Conservation (phyloP, 2,113 vertebrate species). For the Rhinolophus sinicus region DNA sequence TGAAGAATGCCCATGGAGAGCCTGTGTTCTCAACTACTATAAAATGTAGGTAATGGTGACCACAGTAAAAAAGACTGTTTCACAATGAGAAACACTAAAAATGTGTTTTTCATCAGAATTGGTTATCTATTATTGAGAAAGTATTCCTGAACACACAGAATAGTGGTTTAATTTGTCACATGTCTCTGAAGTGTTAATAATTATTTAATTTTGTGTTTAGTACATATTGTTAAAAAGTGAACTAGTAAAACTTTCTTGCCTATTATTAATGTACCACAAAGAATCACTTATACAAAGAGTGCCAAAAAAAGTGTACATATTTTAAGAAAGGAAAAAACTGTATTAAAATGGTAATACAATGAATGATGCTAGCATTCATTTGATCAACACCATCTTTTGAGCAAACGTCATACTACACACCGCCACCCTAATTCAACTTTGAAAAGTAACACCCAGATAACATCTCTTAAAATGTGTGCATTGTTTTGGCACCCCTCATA, state of each 20-base stretch:
- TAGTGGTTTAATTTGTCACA: background rate
- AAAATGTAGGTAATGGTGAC: background rate
- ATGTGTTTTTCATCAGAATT: background rate
- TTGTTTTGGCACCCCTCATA: background rate
- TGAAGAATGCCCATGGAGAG: background rate
- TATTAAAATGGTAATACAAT: no score
- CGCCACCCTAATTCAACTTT: no score
- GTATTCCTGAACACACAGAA: background rate
- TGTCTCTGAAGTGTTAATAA: background rate
- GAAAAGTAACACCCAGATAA: no score
- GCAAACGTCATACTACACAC: no score
- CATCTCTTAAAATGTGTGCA: no score
- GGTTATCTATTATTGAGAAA: background rate
- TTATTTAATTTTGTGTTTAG: background rate
- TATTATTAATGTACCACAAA: background rate
- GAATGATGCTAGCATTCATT: no score
- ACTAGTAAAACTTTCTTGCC: background rate
- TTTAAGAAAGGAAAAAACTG: no score
- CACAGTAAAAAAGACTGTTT: background rate
- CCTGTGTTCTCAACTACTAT: background rate
- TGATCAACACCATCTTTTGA: no score
- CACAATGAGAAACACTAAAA: background rate
- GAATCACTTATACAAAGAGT: background rate
- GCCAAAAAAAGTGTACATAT: no score
- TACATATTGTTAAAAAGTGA: background rate